Base-by-base conservation (phyloP, 2,113 vertebrate species). In the Struthidea cinerea region DNA sequence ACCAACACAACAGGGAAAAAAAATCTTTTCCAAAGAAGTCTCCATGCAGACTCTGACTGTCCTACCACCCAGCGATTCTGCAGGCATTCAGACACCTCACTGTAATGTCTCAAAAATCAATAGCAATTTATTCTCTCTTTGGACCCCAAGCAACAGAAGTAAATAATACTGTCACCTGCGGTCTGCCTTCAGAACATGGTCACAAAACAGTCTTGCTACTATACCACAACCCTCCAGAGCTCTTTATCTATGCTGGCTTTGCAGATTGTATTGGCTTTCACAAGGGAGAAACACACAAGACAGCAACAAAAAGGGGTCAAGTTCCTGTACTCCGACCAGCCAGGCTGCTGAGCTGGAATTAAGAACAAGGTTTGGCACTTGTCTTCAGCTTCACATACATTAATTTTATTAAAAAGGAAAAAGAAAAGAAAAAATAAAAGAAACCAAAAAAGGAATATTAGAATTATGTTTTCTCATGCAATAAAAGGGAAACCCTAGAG, bases 41-140 rank as follows among this genome's bases (percentile, higher is more conserved):
- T 89, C 95, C 68, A 69, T 42, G 69, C 93, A 93, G 71, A 85
- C 55, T 63, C 87, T 44, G 57, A 93, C 86, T 87, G 50, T 82
- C 93, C 92, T 97, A 96, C 96, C 97, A 97, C 97, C 96, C 94
- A 96, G 97, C 19, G 77, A 96, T 93, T 97, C 97, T 88, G 95
- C 92, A 97, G 92, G 96, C 97, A 97, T 96, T 97, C 98, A 98
- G 93, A 97, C 96, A 97, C 97, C 98, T 98, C 97, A 97, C 96
- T 89, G 95, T 93, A 98, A 97, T 89, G 97, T 96, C 96, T 97
- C 92, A 96, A 97, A 98, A 99, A 99, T 99, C 98, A 98, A 99
- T 98, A 99, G 98, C 98, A 98, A 98, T 99, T 98, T 98, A 98
- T 99, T 98, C 98, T 98, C 97, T 98, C 98, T 97, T 98, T 98